Evolutionary conservation across 2,888 invertebrate genomes (phyloP).

Genomic region (Uropetala carovei): DNA sequence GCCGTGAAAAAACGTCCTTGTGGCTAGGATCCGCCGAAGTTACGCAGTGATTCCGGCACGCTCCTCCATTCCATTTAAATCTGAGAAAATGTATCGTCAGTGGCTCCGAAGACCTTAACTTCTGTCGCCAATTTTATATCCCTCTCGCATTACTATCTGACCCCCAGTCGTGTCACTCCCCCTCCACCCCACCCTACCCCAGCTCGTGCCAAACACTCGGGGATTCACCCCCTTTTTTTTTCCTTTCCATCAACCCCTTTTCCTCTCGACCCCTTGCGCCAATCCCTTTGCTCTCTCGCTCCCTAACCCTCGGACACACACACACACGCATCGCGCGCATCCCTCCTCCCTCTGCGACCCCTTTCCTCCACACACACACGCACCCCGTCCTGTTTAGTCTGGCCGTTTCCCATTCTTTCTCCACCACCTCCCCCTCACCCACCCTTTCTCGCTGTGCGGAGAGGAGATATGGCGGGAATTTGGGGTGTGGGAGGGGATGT

Average conservation of each 20-base stretch:
- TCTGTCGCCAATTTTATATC: not conserved
- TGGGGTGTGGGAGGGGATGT: not conserved
- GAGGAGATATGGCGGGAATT: not conserved
- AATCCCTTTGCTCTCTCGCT: slow-evolving; percentile 10
- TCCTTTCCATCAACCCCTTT: not conserved
- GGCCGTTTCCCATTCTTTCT: not conserved
- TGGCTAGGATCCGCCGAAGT: too few species aligned
- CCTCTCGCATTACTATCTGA: not conserved
- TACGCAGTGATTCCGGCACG: too few species aligned
- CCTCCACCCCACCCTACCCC: not conserved
- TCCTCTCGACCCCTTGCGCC: not conserved
- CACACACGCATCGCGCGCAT: not conserved
- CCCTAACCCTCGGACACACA: slow-evolving; percentile 14
- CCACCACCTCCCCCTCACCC: not conserved
- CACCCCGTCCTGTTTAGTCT: slow-evolving; percentile 11
- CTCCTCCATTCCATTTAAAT: too few species aligned
- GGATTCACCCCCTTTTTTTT: not conserved
- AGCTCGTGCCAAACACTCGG: slow-evolving; percentile 12
- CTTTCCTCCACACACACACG: not conserved
- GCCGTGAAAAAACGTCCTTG: too few species aligned
- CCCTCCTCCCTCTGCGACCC: not conserved
- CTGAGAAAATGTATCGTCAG: too few species aligned
- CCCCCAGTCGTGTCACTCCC: not conserved
- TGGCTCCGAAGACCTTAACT: too few species aligned
- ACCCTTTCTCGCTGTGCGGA: not conserved